Evolutionary conservation across 2,888 invertebrate species (phyloP), one percentile per base, ranked within the genome.

Genomic region (Eupithecia pulchellata): DNA sequence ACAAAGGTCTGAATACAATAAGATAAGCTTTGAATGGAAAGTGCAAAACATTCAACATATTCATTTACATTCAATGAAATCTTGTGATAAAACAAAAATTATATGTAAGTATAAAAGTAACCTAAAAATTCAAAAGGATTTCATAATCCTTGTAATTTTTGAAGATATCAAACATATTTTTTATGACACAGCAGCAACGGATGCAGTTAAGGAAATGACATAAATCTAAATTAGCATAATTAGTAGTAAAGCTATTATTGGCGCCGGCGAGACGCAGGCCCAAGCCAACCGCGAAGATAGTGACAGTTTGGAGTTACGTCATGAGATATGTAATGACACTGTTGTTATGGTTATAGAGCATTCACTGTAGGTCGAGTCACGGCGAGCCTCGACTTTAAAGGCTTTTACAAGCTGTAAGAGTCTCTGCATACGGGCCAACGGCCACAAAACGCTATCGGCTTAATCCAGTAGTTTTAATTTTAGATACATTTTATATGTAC

Each of bases 181-280:
- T 57, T 29, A 57, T 29, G 29, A 17, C 8, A 20, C n/a, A 25
- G 52, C 29, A 66, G 60, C 13, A 66, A 64, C 69, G 69, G 72
- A 72, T 66, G 72, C 64, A 63, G 62, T 66, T 65, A 68, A 63
- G 69, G 69, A 69, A 69, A 69, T 73, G 66, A 70, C 67, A 73
- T 73, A 69, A 73, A 70, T 69, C 62, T 62, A 67, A 73, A 73
- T 73, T 73, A 73, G 69, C 67, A 73, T 73, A 64, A 69, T 67
- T 68, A 29, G 61, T 55, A 61, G 39, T 60, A 64, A 68, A 66
- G 13, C 69, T 72, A 72, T 72, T 72, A 66, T 66, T 60, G 69
- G 72, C 64, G 68, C 39, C 65, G 57, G 34, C 30, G 62, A 34
- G 57, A 34, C 42, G 47, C 32, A 29, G 29, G 57, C 8, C 57